Percentiles rank a stretch among this genome's conserved stretches.
Conservation (phyloP, 2,888 invertebrate genomes). For the Syrphus vitripennis region DNA sequence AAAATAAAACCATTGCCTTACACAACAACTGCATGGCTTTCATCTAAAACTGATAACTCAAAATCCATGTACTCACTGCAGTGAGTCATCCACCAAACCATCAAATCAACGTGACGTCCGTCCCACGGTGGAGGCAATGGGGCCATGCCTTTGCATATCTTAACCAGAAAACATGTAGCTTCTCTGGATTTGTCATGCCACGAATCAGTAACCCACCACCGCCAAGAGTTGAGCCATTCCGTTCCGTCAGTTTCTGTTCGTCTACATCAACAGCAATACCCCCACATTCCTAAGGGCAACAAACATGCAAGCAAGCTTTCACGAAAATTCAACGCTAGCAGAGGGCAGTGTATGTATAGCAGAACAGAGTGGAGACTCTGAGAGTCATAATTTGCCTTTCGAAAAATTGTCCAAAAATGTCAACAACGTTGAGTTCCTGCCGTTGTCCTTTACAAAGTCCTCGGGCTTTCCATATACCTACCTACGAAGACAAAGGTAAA, state of each 20-base stretch:
- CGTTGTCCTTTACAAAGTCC: conserved; percentile 42
- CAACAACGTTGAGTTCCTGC: conserved; percentile 57
- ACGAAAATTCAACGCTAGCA: conserved; percentile 35
- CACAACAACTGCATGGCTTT: conserved; percentile 24
- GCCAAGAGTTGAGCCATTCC: background rate
- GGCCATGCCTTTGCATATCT: conserved; percentile 12
- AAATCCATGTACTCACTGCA: conserved; percentile 43
- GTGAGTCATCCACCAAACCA: conserved; percentile 5
- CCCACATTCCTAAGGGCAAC: conserved; percentile 49
- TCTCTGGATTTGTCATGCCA: conserved; percentile 55
- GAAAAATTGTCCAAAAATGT: conserved; percentile 68
- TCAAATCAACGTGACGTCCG: background rate
- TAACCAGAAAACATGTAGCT: conserved; percentile 31
- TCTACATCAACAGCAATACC: conserved; percentile 21
- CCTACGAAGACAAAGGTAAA: background rate
- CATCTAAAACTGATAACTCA: conserved; percentile 57
- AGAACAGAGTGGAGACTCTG: background rate
- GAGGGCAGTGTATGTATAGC: too few species aligned
- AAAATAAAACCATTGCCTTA: background rate
- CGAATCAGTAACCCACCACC: conserved; percentile 39
- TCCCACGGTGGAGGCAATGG: too few species aligned
- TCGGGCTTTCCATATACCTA: background rate
- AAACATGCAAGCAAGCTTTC: conserved; percentile 67
- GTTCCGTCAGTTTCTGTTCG: background rate
- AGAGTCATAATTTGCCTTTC: conserved; percentile 64